phyloP scores from a whole-genome alignment of 2,888 invertebrate genomes.

The Stictocephala bisonia region DNA sequence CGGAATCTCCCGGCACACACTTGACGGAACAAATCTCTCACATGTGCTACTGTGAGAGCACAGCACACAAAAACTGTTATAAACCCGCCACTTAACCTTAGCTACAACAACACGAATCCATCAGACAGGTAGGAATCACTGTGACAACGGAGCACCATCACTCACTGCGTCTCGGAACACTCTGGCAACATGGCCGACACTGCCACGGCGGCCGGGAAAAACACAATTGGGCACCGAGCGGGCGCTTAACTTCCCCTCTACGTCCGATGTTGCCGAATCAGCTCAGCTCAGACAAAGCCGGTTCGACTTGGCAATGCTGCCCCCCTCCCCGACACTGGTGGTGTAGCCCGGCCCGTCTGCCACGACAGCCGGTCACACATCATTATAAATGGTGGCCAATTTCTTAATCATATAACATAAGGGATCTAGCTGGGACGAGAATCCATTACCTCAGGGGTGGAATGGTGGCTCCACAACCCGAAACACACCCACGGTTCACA shows the following conservation, averaged over 20 bases:
- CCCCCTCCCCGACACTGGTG: conserved; percentile 15
- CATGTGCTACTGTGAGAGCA: conserved; percentile 38
- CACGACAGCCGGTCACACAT: conserved; percentile 42
- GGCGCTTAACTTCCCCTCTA: conserved; percentile 44
- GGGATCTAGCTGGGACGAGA: conserved; percentile 44
- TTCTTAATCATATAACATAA: conserved; percentile 48
- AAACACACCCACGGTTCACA: conserved; percentile 22
- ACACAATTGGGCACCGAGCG: conserved; percentile 45
- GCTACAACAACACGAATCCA: conserved; percentile 18
- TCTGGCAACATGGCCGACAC: conserved; percentile 49
- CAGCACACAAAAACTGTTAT: conserved; percentile 41
- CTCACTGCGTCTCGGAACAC: conserved; percentile 42
- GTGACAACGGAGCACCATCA: conserved; percentile 42
- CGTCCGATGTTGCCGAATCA: conserved; percentile 45
- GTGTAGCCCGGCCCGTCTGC: conserved; percentile 19
- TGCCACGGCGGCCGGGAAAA: conserved; percentile 49
- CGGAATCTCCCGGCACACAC: conserved; percentile 37
- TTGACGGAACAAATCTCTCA: conserved; percentile 40
- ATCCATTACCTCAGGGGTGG: conserved; percentile 46
- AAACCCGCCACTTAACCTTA: conserved; percentile 10
- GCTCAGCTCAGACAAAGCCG: conserved; percentile 31
- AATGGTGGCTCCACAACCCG: conserved; percentile 19
- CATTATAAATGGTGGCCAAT: conserved; percentile 51
- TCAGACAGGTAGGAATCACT: not conserved
- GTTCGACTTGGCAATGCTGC: conserved; percentile 40